These are phyloP conservation scores for Orientallactaga sibirica DNA, from an alignment of 2,797 vertebrate species.

Conservation along the genomic window DNA sequence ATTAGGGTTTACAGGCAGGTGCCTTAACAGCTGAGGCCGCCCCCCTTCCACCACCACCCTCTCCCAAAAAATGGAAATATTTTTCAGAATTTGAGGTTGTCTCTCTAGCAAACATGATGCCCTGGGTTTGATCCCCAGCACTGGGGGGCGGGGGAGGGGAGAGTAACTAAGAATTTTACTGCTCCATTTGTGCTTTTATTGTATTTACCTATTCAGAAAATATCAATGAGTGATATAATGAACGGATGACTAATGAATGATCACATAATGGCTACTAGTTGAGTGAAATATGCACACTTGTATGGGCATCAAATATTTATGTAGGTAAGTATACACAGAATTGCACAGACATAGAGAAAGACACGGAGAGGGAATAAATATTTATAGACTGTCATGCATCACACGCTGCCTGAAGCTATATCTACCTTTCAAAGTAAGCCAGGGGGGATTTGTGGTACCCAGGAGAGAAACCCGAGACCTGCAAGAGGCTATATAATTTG, in stretches of 20 bases:
- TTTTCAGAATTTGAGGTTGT: neutral
- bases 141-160: neutral
- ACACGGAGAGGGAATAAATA: neutral
- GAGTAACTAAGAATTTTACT: neutral
- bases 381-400: neutral
- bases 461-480: neutral
- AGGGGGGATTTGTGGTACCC: neutral
- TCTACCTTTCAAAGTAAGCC: neutral
- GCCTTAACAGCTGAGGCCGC: too few species aligned
- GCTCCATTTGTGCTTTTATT: neutral
- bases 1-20: too few species aligned
- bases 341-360: neutral
- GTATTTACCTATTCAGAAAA: conserved; percentile 3
- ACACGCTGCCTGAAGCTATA: neutral
- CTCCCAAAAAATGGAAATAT: neutral
- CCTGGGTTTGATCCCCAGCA: too few species aligned
- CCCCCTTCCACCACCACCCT: too few species aligned
- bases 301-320: neutral
- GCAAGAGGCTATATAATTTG: neutral
- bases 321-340: fast-evolving
- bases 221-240: neutral
- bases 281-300: neutral
- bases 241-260: neutral
- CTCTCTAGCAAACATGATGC: neutral
- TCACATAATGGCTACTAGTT: too few species aligned